phyloP scores from a whole-genome alignment of 2,888 invertebrate species.

The Lithophane semibrunnea region DNA sequence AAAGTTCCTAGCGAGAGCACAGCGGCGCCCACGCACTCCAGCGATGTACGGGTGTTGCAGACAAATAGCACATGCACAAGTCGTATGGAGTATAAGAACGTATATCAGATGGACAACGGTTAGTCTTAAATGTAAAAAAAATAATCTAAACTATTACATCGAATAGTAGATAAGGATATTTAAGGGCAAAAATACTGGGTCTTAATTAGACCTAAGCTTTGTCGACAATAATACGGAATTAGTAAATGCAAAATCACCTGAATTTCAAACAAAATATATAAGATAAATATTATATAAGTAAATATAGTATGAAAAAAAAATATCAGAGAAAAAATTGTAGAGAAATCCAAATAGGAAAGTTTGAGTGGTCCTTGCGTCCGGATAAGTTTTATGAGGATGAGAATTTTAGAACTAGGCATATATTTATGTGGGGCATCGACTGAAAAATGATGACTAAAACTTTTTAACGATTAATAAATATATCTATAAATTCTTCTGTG shows the following conservation, averaged over 20 bases:
- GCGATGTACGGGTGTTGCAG: constrained; percentile 76
- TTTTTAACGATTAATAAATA: constrained; percentile 40
- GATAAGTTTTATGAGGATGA: constrained; percentile 72
- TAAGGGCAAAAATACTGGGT: constrained; percentile 80
- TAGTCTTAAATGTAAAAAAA: constrained; percentile 82
- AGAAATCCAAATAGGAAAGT: constrained; percentile 90
- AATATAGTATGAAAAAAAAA: constrained; percentile 71
- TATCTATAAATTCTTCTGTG: constrained; percentile 49
- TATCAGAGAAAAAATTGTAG: constrained; percentile 75
- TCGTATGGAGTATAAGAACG: constrained; percentile 75
- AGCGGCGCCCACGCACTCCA: constrained; percentile 67
- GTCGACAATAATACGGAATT: constrained; percentile 75
- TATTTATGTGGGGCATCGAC: constrained; percentile 63
- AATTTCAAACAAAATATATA: constrained; percentile 74
- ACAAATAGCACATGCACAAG: constrained; percentile 87
- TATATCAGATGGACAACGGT: constrained; percentile 83
- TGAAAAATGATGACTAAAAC: constrained; percentile 51
- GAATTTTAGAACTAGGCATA: constrained; percentile 60
- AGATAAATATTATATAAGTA: constrained; percentile 70
- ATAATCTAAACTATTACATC: constrained; percentile 87
- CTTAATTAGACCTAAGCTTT: constrained; percentile 81
- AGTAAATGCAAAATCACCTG: constrained; percentile 79
- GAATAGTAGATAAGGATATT: constrained; percentile 84
- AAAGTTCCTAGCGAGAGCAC: constrained; percentile 93
- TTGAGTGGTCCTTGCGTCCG: constrained; percentile 95